Conservation (phyloP, 2,888 invertebrate genomes). For the Xestia rhomboidea region DNA sequence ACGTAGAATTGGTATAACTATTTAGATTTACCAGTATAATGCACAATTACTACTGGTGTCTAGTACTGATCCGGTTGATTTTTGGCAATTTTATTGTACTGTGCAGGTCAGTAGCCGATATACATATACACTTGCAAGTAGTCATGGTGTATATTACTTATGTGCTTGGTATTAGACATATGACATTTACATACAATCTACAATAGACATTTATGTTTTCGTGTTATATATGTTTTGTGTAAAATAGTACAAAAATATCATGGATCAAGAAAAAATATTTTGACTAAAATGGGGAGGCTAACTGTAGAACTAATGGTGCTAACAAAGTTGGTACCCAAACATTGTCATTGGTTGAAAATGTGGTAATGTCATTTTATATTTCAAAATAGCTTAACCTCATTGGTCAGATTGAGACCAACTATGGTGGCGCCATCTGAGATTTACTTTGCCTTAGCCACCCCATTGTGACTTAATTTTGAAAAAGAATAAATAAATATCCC, state of each 20-base stretch:
- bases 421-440: too few species aligned
- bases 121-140: neutral
- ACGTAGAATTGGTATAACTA: too few species aligned
- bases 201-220: slow-evolving; percentile 34
- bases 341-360: too few species aligned
- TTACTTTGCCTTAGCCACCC: too few species aligned
- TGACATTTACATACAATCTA: neutral
- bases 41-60: neutral
- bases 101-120: neutral
- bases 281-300: too few species aligned
- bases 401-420: too few species aligned
- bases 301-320: too few species aligned
- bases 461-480: neutral
- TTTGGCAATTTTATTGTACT: neutral
- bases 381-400: too few species aligned
- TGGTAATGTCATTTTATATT: too few species aligned
- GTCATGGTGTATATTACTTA: neutral
- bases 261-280: neutral
- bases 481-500: neutral
- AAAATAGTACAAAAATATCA: neutral
- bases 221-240: slow-evolving; percentile 12
- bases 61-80: too few species aligned
- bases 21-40: neutral
- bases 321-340: too few species aligned
- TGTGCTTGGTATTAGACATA: neutral